These are phyloP conservation scores for Margaritifera margaritifera DNA, from an alignment of 2,888 invertebrate species.

Conservation along the genomic window DNA sequence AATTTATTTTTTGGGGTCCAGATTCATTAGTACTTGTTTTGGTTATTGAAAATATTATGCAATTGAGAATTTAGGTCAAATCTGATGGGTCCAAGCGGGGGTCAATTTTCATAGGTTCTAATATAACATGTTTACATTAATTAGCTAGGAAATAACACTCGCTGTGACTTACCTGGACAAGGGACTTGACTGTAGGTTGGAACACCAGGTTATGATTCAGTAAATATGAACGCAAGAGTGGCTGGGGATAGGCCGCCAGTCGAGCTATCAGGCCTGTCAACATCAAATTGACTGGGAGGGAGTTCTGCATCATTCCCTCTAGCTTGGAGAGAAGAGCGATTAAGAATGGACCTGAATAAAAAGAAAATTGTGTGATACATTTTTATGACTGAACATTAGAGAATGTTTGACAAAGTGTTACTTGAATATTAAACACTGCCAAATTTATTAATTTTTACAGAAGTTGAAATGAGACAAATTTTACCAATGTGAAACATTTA, in stretches of 20 bases:
- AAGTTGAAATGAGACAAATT: too few relatives aligned
- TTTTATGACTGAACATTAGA: too few relatives aligned
- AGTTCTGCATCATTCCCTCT: conserved; percentile 87
- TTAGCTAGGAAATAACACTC: not conserved
- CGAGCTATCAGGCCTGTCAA: conserved; percentile 90
- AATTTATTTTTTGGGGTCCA: too few relatives aligned
- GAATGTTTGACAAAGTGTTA: too few relatives aligned
- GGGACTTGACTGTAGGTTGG: conserved; percentile 91
- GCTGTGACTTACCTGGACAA: conserved; percentile 82
- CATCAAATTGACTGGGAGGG: conserved; percentile 88
- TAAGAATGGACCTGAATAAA: conserved; percentile 81
- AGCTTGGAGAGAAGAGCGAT: conserved; percentile 86
- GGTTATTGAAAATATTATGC: too few relatives aligned
- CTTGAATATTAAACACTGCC: too few relatives aligned
- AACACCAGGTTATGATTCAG: conserved; percentile 88
- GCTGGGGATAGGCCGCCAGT: conserved; percentile 90
- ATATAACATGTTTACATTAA: not conserved
- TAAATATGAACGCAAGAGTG: conserved; percentile 88
- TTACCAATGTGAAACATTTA: too few relatives aligned
- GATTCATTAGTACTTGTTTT: too few relatives aligned
- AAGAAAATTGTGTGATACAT: not conserved
- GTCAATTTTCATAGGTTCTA: not conserved
- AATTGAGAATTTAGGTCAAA: not conserved
- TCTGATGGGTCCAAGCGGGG: not conserved
- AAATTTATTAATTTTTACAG: too few relatives aligned